Evolutionary conservation across 2,797 vertebrate genomes (phyloP).

Genomic region (Acanthornis magna): DNA sequence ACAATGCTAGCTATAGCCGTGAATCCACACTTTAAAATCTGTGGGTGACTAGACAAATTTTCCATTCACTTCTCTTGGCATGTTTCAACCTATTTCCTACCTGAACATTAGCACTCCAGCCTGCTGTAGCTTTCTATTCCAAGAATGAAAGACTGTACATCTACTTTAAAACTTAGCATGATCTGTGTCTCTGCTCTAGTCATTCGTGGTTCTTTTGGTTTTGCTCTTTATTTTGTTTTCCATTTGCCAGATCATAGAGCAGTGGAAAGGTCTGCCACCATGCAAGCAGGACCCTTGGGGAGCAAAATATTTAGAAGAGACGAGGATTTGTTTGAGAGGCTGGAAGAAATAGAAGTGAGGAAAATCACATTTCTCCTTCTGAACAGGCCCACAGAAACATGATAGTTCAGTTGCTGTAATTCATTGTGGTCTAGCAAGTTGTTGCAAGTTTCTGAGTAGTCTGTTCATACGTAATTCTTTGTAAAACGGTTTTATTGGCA

Average conservation of each 20-base stretch:
- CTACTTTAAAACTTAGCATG: not conserved
- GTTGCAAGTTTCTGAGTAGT: slow-evolving; percentile 30
- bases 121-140: not conserved
- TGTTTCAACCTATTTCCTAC: slow-evolving; percentile 14
- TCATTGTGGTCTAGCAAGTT: slow-evolving; percentile 21
- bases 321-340: not conserved
- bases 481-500: not conserved
- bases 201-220: not conserved
- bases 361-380: slow-evolving; percentile 47
- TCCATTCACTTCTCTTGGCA: not conserved
- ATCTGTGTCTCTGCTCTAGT: not conserved
- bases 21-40: slow-evolving; percentile 15
- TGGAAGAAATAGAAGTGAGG: slow-evolving; percentile 6
- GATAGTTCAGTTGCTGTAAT: slow-evolving; percentile 1
- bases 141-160: not conserved
- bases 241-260: not conserved
- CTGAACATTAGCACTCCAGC: not conserved
- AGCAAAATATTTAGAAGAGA: not conserved
- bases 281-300: not conserved
- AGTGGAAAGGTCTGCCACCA: not conserved
- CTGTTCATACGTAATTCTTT: slow-evolving; percentile 2
- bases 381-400: slow-evolving; percentile 6
- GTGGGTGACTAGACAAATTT: not conserved
- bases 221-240: slow-evolving; percentile 10
- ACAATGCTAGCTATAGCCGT: slow-evolving; percentile 10